A percentile compares a stretch with the other conserved stretches of the same genome.
phyloP scores from a whole-genome alignment of 2,797 vertebrate genomes.

The Cuniculus paca region DNA sequence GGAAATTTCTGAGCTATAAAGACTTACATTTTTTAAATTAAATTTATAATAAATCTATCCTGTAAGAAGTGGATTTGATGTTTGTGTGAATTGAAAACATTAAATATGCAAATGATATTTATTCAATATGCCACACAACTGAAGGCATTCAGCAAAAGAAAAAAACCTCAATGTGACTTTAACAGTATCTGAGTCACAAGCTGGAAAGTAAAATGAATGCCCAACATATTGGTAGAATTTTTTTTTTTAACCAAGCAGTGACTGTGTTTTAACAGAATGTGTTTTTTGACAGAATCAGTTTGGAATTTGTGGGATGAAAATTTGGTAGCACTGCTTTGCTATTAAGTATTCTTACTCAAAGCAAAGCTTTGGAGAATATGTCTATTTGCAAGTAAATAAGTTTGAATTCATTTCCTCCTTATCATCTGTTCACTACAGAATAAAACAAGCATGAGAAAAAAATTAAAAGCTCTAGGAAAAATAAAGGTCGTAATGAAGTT shows the following conservation, averaged over 20 bases:
- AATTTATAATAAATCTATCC: slow-evolving; percentile 23
- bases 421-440: slow-evolving; percentile 64
- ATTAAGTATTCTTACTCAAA: slow-evolving; percentile 66
- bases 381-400: slow-evolving; percentile 79
- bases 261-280: slow-evolving; percentile 78
- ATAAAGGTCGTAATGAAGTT: not conserved
- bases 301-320: slow-evolving; percentile 75
- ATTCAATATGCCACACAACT: slow-evolving; percentile 50
- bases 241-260: slow-evolving; percentile 43
- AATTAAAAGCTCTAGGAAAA: not conserved
- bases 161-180: slow-evolving; percentile 63
- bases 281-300: slow-evolving; percentile 74
- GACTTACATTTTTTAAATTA: not conserved
- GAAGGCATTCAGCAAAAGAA: slow-evolving; percentile 49
- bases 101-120: slow-evolving; percentile 41
- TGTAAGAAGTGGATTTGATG: slow-evolving; percentile 29
- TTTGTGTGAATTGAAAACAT: slow-evolving; percentile 62
- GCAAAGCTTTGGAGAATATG: slow-evolving; percentile 61
- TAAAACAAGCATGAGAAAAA: not conserved
- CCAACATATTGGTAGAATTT: slow-evolving; percentile 49
- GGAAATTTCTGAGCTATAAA: slow-evolving; percentile 24
- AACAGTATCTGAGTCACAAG: slow-evolving; percentile 66
- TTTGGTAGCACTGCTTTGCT: slow-evolving; percentile 49
- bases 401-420: slow-evolving; percentile 75
- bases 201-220: slow-evolving; percentile 66